Base-by-base conservation (phyloP, 2,888 invertebrate species). In the Tridacna crocea region DNA sequence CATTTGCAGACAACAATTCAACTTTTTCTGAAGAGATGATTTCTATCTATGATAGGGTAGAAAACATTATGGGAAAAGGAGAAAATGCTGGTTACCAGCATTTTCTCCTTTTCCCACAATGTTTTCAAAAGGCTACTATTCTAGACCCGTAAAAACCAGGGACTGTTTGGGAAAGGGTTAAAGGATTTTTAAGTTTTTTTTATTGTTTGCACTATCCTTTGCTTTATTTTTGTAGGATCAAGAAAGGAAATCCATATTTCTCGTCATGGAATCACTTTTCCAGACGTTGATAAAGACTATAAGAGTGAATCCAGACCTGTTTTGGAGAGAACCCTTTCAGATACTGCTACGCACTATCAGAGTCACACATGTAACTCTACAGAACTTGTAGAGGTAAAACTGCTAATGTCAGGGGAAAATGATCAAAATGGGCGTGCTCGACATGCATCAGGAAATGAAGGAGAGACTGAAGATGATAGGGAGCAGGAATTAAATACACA, bases 171-270 rank as follows among this genome's bases (percentile, higher is more conserved):
- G 3, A 36, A 2, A 36, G 36, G 8, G 36, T 36, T 36, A 36
- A 36, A 36, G 36, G 36, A 36, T 36, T 36, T 36, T 36, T 4
- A 36, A 36, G 36, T 36, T 36, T 2, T 2, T 36, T 36, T 36
- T 36, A 36, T 4, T 36, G 36, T 36, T 36, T 36, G 3, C 36
- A 2, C 36, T 36, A 4, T 36, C 36, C 36, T 12, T 72, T 58
- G 8, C 27, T 61, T 63, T 77, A 12, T 19, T 27, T 70, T 13
- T 78, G 2, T 73, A 77, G 77, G 80, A 60, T 60, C 74, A 24
- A 72, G 78, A 26, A 80, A 85, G 74, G 80, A 85, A 77, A 75
- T 85, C 2, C 85, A 85, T 36, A 74, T 85, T 13, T 76, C 85
- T 3, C 55, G 77, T 10, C 75, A 82, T 58, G 85, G 85, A 36